phyloP scores from a whole-genome alignment of 2,888 invertebrate species.

The Cheilosia urbana region DNA sequence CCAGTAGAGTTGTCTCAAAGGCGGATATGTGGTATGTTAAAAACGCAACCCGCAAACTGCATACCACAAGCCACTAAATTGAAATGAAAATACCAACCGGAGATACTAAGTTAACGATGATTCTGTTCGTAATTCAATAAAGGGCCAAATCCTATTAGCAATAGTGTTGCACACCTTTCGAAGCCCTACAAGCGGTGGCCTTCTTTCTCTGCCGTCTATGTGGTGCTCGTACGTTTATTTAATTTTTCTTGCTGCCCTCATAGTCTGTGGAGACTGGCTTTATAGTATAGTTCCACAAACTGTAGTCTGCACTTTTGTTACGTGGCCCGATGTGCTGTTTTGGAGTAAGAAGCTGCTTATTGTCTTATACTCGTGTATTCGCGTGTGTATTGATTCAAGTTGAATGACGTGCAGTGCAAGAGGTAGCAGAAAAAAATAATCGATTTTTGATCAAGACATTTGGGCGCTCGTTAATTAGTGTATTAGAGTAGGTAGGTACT shows the following conservation, averaged over 20 bases:
- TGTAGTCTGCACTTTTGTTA: background rate
- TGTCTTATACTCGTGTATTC: background rate
- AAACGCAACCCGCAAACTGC: slow-evolving; percentile 56
- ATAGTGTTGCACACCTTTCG: slow-evolving; percentile 55
- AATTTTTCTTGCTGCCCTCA: slow-evolving; percentile 1
- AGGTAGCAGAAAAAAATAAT: background rate
- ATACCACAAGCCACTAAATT: slow-evolving; percentile 56
- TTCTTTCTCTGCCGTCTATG: slow-evolving; percentile 62
- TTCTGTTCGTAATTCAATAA: slow-evolving; percentile 70
- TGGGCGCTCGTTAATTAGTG: background rate
- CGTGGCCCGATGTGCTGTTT: background rate
- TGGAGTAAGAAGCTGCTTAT: background rate
- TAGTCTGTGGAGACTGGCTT: background rate
- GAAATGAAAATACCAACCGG: slow-evolving; percentile 67
- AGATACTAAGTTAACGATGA: slow-evolving; percentile 29
- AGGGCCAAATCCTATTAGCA: slow-evolving; percentile 73
- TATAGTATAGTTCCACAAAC: background rate
- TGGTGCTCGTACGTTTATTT: slow-evolving; percentile 8
- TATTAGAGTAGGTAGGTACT: background rate
- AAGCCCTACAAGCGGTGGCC: slow-evolving; percentile 69
- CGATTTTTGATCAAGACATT: slow-evolving; percentile 10
- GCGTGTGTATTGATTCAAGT: slow-evolving; percentile 11
- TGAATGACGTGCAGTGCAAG: slow-evolving; percentile 22
- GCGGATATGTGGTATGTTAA: slow-evolving; percentile 20
- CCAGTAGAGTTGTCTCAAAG: slow-evolving; percentile 4